phyloP scores from a whole-genome alignment of 2,888 invertebrate species.

The Diadegma fenestrale region DNA sequence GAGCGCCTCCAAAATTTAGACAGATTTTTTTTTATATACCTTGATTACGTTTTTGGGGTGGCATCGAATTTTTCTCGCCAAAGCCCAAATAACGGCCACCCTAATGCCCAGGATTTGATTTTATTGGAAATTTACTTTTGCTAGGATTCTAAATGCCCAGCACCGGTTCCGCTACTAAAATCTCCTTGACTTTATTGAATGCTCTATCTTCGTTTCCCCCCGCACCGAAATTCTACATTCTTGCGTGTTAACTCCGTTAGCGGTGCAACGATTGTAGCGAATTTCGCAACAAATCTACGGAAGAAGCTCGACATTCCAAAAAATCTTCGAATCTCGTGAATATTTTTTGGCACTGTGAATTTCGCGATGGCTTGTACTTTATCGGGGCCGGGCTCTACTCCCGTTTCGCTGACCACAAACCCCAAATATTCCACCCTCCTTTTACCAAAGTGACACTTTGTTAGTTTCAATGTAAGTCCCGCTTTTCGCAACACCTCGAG shows the following conservation, averaged over 20 bases:
- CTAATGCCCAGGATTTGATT: too few relatives aligned
- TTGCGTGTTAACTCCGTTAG: constrained; percentile 44
- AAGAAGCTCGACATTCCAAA: constrained; percentile 64
- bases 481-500: constrained; percentile 14
- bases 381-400: constrained; percentile 67
- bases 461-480: not conserved
- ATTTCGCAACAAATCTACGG: constrained; percentile 55
- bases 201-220: constrained; percentile 19
- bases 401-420: constrained; percentile 70
- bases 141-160: constrained; percentile 52
- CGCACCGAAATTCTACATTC: constrained; percentile 45
- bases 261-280: constrained; percentile 50
- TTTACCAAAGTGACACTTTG: constrained; percentile 25
- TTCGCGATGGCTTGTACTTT: constrained; percentile 64
- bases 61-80: too few relatives aligned
- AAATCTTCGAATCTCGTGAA: constrained; percentile 59
- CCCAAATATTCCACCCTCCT: constrained; percentile 75
- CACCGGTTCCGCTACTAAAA: constrained; percentile 34
- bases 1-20: too few relatives aligned
- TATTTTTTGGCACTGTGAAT: constrained; percentile 52
- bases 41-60: too few relatives aligned
- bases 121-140: too few relatives aligned
- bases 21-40: too few relatives aligned
- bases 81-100: too few relatives aligned
- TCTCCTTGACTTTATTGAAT: constrained; percentile 44